phyloP scores from a whole-genome alignment of 1,140 invertebrate species.

The Calosoma granatense region DNA sequence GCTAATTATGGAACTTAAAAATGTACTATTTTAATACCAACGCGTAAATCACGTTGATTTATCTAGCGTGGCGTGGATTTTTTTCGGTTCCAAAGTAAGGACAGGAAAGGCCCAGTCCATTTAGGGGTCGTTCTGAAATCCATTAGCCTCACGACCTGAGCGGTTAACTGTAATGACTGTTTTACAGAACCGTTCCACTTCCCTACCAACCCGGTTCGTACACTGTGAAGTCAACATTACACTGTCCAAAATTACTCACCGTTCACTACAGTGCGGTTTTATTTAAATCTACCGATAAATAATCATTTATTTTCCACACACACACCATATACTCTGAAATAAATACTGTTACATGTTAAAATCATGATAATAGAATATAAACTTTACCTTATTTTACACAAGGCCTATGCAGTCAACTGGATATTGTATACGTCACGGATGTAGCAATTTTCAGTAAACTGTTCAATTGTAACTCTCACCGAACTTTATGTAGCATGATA shows the following conservation, averaged over 20 bases:
- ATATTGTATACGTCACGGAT: background rate
- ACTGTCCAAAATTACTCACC: background rate
- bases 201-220: background rate
- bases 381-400: background rate
- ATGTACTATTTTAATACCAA: slow-evolving; percentile 5
- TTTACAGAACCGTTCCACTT: slow-evolving; percentile 4
- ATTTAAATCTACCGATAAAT: background rate
- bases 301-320: background rate
- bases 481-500: background rate
- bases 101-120: slow-evolving; percentile 8
- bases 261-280: background rate
- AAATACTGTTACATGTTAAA: background rate
- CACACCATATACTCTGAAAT: background rate
- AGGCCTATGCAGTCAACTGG: background rate
- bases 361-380: too few relatives aligned
- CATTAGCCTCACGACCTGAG: slow-evolving; percentile 7
- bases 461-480: too few relatives aligned
- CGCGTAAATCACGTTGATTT: background rate
- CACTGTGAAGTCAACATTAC: background rate
- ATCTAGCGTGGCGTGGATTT: slow-evolving; percentile 1
- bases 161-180: slow-evolving; percentile 8
- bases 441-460: too few relatives aligned
- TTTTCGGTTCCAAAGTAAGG: background rate
- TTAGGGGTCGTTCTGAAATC: slow-evolving; percentile 8
- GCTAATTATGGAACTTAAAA: background rate